These are phyloP conservation scores for Nyctibius grandis DNA, from an alignment of 2,797 vertebrate species.

Conservation along the genomic window DNA sequence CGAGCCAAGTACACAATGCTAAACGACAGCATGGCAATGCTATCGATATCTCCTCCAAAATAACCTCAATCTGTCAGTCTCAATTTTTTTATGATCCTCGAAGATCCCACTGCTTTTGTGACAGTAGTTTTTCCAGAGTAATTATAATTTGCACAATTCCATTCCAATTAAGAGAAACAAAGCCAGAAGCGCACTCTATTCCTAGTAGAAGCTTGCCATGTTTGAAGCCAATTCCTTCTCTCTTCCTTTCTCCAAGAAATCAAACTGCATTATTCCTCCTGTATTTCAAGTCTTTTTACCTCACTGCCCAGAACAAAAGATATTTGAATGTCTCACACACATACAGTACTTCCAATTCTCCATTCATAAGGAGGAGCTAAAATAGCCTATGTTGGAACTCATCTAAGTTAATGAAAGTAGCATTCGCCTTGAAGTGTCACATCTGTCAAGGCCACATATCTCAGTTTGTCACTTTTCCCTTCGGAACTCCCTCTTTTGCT, in stretches of 20 bases:
- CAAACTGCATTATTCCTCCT: background rate
- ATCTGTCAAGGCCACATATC: background rate
- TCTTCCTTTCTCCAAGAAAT: background rate
- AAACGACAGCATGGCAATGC: background rate
- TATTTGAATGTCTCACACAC: background rate
- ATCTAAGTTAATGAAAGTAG: background rate
- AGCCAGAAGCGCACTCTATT: background rate
- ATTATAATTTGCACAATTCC: conserved; percentile 47
- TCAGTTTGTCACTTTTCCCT: background rate
- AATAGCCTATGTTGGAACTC: background rate
- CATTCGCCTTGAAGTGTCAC: rapidly evolving
- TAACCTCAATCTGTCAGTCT: conserved; percentile 55
- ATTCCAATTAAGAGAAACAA: conserved; percentile 54
- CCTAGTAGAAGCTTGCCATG: background rate
- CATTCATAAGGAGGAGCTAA: background rate
- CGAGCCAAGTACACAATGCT: background rate
- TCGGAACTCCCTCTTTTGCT: background rate
- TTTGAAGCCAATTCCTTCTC: background rate
- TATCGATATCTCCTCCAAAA: background rate
- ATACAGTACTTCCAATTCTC: background rate
- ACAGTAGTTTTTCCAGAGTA: conserved; percentile 8
- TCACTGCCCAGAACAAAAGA: background rate
- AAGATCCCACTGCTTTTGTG: conserved; percentile 14
- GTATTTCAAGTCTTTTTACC: background rate
- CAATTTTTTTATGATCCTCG: conserved; percentile 16